Percentiles rank a stretch among this genome's conserved stretches.
These are phyloP conservation scores for Apis mellifera DNA, from an alignment of 1,140 invertebrate species.

Conservation along the genomic window Amel_HAv3.1 CM009931.2:24927001-24927500, in stretches of 20 bases:
- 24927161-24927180: constrained; percentile 62
- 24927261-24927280: constrained; percentile 33
- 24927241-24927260: neutral
- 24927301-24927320: neutral
- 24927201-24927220: constrained; percentile 40
- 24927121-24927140: constrained; percentile 64
- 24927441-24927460: constrained; percentile 74
- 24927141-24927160: constrained; percentile 76
- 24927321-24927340: constrained; percentile 32
- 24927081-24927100: constrained; percentile 47
- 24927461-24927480: constrained; percentile 77
- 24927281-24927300: constrained; percentile 35
- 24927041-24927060: neutral
- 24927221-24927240: neutral
- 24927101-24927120: constrained; percentile 58
- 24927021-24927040: neutral
- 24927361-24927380: constrained; percentile 41
- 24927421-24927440: constrained; percentile 73
- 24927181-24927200: constrained; percentile 68
- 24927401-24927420: constrained; percentile 73
- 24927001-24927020: neutral
- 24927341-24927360: constrained; percentile 5
- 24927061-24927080: constrained; percentile 35
- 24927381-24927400: constrained; percentile 61
- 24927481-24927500: constrained; percentile 80